Evolutionary conservation across 2,797 vertebrate species (phyloP), one percentile per base, ranked within the genome.

Genomic region (Monodelphis domestica): DNA sequence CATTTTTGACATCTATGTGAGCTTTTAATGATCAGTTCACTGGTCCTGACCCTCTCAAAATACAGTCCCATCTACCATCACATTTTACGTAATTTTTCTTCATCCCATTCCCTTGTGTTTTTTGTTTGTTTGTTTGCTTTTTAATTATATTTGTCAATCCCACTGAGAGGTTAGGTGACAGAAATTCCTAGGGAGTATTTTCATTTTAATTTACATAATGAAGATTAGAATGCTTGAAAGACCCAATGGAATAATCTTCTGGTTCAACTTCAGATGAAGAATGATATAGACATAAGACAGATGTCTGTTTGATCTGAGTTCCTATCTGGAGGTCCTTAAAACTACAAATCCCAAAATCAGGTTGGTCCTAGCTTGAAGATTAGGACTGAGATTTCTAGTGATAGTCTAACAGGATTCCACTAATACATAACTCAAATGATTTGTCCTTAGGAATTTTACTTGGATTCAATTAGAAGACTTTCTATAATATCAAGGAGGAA

Each of bases 131-230:
- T n/a, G n/a, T n/a, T n/a, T n/a, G n/a, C n/a, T 96, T 94, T 50
- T 95, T 0, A 53, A 53, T 29, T 17, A 87, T 57, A 24, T n/a
- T 17, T 15, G 38, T 87, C 38, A n/a, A 87, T 24, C 21, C n/a
- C 93, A 14, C 87, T 96, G 91, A 56, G 54, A n/a, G 1, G 50
- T 57, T 95, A 93, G 53, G 24, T 55, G 11, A 93, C 93, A 90
- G 70, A 84, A 6, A 95, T 54, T 53, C 24, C 6, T 12, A 91
- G 11, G 0, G 2, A 0, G 88, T 51, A 28, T 87, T 93, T n/a
- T 33, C 91, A 96, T 93, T 97, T 93, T 90, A 94, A 70, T 57
- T 89, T 89, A 33, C 26, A 53, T 70, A n/a, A 90, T 53, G 29
- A 45, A 30, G 26, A 92, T 91, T 12, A n/a, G 87, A 95, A 90